Evolutionary conservation across 30 jellyfish, hydroid and myxozoan genomes (phyloP), one percentile per base, ranked within the genome.

Genomic region (Phacellophora camtschatica): DNA sequence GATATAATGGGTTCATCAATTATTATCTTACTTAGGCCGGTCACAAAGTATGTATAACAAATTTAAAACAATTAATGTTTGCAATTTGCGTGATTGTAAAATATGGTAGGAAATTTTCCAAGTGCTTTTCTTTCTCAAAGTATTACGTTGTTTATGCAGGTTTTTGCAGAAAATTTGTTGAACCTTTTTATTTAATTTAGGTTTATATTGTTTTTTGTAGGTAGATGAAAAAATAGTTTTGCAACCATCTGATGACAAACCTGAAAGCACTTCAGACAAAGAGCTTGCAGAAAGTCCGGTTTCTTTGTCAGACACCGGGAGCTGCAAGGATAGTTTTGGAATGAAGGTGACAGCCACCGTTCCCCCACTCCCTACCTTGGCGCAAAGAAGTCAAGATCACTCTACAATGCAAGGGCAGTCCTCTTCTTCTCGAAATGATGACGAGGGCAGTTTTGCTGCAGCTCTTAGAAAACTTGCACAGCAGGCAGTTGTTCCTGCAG

Each of bases 341-440:
- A 90, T 90, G 97, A 90, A 90, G 97, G 95, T 87, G 55, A 90
- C 97, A 42, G 97, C 97, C 73, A 90, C 97, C 1, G 97, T 90
- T 70, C 96, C 90, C 55, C 97, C 97, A 31, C 77, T 90, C 45
- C 86, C 89, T 2, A 90, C 77, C 61, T 30, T 81, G 35, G 80
- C 57, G 90, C 85, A 69, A 84, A 42, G 83, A 50, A 56, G 27
- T 57, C 94, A 69, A 36, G 97, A 88, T 5, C 83, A 39, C 11
- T 34, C 81, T 15, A 58, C 59, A 28, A 61, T 77, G 86, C 89
- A 72, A 37, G 70, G 70, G 77, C 87, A 77, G 69, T 66, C 94
- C 5, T 50, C 91, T 31, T 72, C 72, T 54, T 63, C 86, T 18
- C 88, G 84, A 20, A 67, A 87, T 46, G 96, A 76, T 45, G 87